These are phyloP conservation scores for Lysandra bellargus DNA, from an alignment of 2,888 invertebrate species.

Conservation along the genomic window DNA sequence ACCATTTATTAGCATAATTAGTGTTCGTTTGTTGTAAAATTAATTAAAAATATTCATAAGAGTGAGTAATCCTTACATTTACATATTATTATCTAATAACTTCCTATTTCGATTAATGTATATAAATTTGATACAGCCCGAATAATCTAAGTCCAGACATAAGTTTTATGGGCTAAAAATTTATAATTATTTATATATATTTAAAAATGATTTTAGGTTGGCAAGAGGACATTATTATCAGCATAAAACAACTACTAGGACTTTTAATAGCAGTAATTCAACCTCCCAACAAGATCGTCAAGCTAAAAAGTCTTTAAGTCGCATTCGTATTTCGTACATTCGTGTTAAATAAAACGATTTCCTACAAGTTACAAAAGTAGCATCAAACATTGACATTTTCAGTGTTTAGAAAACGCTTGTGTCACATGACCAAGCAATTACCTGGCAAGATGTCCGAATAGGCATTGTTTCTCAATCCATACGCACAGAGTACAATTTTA, in stretches of 20 bases:
- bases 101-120: neutral
- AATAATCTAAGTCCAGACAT: neutral
- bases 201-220: too few relatives aligned
- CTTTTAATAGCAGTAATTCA: too few relatives aligned
- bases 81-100: neutral
- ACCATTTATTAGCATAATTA: neutral
- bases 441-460: neutral
- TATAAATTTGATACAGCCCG: neutral
- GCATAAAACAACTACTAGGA: too few relatives aligned
- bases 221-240: neutral
- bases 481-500: neutral
- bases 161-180: neutral
- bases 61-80: constrained; percentile 21
- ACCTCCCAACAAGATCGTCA: too few relatives aligned
- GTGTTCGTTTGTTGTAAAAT: neutral
- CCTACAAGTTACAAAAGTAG: neutral
- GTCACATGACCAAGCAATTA: neutral
- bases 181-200: neutral
- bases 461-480: neutral
- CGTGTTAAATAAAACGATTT: neutral
- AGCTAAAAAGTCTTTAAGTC: too few relatives aligned
- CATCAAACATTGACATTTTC: neutral
- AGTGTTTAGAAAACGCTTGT: neutral
- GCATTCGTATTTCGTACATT: too few relatives aligned
- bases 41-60: constrained; percentile 34